Evolutionary conservation across 2,888 invertebrate species (phyloP), one percentile per base, ranked within the genome.

Genomic region (Coelopa pilipes): DNA sequence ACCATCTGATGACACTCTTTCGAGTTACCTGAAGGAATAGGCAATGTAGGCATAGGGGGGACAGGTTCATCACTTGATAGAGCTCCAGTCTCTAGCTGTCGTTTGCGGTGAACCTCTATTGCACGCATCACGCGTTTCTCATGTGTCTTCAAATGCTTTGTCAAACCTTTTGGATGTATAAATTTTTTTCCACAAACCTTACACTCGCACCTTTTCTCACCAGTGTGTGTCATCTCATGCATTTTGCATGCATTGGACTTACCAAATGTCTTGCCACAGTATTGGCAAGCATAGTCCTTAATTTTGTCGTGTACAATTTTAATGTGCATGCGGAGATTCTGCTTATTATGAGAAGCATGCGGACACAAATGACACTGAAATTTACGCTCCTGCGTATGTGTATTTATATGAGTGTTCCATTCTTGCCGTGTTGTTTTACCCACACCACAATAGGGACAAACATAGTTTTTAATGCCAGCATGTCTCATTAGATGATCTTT

Each of bases 391-490:
- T 84, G 83, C 47, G 86, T 86, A 75, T 86, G 86, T 5, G 85
- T 86, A 15, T 85, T 80, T 10, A 86, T 82, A 74, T 87, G 86
- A 2, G 84, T 84, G 55, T 87, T 86, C 81, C 87, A 82, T 67
- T 86, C 86, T 60, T 85, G 85, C 0, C 86, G 78, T 3, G 86
- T 87, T 1, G 87, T 86, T 70, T 86, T 87, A 15, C 84, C 85
- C 21, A 85, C 84, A 4, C 86, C 86, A 62, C 86, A 86, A 55
- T 86, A 85, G 0, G 87, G 85, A 55, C 86, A 86, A 1, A 86
- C 85, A 62, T 86, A 86, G 47, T 86, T 86, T 73, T 85, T 85
- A 66, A 87, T 86, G n/a, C 87, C 87, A 0, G 85, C 85, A 73
- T 86, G 86, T 0, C 86, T 84, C 82, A 86, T 86, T 19, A 86